Evolutionary conservation across 1,140 invertebrate genomes (phyloP).

Genomic region (Leptinotarsa defecta): DNA sequence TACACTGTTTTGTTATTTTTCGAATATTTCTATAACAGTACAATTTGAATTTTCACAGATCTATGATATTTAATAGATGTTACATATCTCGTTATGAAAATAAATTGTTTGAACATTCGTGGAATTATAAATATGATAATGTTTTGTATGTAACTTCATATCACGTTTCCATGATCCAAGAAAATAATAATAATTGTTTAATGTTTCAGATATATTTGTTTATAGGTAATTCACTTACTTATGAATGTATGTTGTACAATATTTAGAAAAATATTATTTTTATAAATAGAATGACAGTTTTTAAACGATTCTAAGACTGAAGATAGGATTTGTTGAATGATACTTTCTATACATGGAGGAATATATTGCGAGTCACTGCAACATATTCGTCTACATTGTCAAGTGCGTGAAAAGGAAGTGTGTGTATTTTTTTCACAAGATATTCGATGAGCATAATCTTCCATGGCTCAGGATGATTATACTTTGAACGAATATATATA

Average conservation of each 20-base stretch:
- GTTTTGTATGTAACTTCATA: constrained; percentile 39
- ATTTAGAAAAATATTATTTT: constrained; percentile 39
- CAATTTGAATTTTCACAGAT: not conserved
- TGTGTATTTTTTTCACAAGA: constrained; percentile 23
- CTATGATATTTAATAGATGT: constrained; percentile 40
- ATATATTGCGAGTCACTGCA: constrained; percentile 31
- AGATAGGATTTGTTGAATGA: constrained; percentile 35
- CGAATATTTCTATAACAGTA: constrained; percentile 24
- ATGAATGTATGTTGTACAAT: constrained; percentile 35
- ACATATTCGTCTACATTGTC: constrained; percentile 32
- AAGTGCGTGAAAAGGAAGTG: constrained; percentile 28
- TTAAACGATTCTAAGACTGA: constrained; percentile 37
- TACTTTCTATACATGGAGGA: constrained; percentile 31
- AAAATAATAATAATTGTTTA: constrained; percentile 26
- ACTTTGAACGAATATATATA: constrained; percentile 32
- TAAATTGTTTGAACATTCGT: constrained; percentile 34
- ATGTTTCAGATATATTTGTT: constrained; percentile 28
- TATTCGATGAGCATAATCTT: constrained; percentile 36
- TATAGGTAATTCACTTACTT: constrained; percentile 30
- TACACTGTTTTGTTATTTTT: constrained; percentile 21
- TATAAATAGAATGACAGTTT: constrained; percentile 34
- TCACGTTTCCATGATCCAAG: constrained; percentile 28
- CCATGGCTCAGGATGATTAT: constrained; percentile 39
- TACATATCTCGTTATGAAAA: constrained; percentile 46
- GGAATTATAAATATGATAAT: constrained; percentile 27